These are phyloP conservation scores for Lasiurus cinereus DNA, from an alignment of 2,113 vertebrate genomes.

Conservation along the genomic window DNA sequence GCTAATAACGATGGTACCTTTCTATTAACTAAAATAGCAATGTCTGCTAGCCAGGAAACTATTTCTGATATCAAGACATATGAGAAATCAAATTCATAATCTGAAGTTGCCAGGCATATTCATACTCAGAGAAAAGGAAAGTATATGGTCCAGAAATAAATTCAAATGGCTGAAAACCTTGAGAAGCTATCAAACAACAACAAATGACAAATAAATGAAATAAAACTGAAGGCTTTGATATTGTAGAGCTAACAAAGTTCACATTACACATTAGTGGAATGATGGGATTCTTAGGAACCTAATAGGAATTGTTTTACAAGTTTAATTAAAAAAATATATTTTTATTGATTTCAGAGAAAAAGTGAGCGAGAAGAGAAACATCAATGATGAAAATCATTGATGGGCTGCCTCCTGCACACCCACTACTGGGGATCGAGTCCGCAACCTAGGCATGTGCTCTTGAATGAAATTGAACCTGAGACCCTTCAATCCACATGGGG, in stretches of 20 bases:
- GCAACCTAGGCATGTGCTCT: no score
- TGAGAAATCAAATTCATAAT: background rate
- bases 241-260: conserved; percentile 17
- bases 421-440: no score
- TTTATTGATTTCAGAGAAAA: no score
- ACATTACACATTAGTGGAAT: background rate
- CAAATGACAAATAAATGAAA: conserved; percentile 6
- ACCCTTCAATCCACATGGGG: no score
- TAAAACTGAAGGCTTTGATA: conserved; percentile 53
- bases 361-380: no score
- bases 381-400: no score
- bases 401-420: no score
- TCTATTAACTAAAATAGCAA: conserved; percentile 41
- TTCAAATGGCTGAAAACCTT: conserved; percentile 16
- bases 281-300: background rate
- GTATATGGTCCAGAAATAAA: background rate
- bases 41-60: background rate
- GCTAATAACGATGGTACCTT: background rate
- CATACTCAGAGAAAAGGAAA: conserved; percentile 16
- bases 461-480: no score
- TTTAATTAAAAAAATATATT: background rate
- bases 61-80: background rate
- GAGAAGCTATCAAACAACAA: background rate
- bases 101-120: background rate
- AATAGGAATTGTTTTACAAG: background rate